Conservation (phyloP, 1,140 invertebrate genomes). For the Phenacoccus solenopsis region DNA sequence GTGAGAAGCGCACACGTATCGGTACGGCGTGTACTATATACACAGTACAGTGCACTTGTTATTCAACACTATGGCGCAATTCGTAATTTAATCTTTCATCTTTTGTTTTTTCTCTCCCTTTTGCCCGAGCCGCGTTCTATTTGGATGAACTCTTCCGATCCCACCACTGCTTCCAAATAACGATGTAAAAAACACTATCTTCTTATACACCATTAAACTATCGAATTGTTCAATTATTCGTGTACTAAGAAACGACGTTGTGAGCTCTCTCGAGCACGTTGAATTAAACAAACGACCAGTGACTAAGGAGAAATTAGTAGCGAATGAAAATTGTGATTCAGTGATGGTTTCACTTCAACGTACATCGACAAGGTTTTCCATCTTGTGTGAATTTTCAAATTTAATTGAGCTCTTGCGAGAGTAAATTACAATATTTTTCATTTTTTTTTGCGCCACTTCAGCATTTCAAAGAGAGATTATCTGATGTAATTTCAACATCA, state of each 20-base stretch:
- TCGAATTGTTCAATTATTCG: background rate
- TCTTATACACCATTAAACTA: background rate
- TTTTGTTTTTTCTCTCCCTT: no score
- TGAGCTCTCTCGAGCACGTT: background rate
- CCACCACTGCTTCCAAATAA: no score
- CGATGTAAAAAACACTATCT: no score
- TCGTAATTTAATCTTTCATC: slow-evolving; percentile 11
- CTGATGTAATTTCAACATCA: no score
- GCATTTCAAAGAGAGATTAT: no score
- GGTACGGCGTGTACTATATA: background rate
- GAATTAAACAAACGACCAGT: background rate
- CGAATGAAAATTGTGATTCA: background rate
- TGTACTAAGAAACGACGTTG: no score
- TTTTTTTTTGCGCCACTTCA: background rate
- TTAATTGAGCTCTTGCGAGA: background rate
- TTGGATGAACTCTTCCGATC: no score
- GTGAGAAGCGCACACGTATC: no score
- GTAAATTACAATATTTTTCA: background rate
- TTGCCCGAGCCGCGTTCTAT: no score
- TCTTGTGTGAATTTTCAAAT: background rate
- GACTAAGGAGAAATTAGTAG: background rate
- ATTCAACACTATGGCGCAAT: slow-evolving; percentile 9
- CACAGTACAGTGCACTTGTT: slow-evolving; percentile 9
- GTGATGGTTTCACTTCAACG: background rate
- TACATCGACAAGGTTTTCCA: background rate